Percentiles rank a stretch among this genome's conserved stretches.
These are phyloP conservation scores for Aleiodes sp. DNA, from an alignment of 1,140 invertebrate species.

Conservation along the genomic window DNA sequence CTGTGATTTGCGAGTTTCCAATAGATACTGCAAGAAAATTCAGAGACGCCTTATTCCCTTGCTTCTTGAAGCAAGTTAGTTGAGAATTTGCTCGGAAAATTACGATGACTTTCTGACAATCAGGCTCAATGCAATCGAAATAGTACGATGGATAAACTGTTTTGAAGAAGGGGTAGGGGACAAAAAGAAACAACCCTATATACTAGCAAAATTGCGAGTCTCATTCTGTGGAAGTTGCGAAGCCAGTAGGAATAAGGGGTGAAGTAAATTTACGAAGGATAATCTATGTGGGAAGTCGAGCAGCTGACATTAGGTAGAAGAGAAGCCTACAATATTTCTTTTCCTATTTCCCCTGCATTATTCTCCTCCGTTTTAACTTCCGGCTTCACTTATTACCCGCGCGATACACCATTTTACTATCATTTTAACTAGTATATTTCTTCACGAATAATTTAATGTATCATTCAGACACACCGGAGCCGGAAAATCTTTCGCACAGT, in stretches of 20 bases:
- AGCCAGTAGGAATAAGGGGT: constrained; percentile 22
- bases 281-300: constrained; percentile 54
- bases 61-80: no score
- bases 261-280: constrained; percentile 50
- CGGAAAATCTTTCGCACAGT: background rate
- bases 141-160: background rate
- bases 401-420: background rate
- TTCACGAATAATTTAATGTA: constrained; percentile 30
- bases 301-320: constrained; percentile 36
- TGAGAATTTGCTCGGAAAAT: no score
- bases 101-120: constrained; percentile 48
- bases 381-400: background rate
- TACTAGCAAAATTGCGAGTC: background rate
- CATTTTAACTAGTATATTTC: constrained; percentile 4
- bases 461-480: constrained; percentile 2
- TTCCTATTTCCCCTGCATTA: constrained; percentile 25
- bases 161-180: background rate
- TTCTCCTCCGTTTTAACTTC: constrained; percentile 15
- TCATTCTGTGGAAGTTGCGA: background rate
- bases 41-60: no score
- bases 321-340: constrained; percentile 23
- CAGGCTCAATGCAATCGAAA: constrained; percentile 36
- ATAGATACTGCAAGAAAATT: no score
- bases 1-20: constrained; percentile 47
- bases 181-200: constrained; percentile 32